Percentiles rank a stretch among this genome's conserved stretches.
These are phyloP conservation scores for Penelope pileata DNA, from an alignment of 2,113 vertebrate genomes.

Conservation along the genomic window DNA sequence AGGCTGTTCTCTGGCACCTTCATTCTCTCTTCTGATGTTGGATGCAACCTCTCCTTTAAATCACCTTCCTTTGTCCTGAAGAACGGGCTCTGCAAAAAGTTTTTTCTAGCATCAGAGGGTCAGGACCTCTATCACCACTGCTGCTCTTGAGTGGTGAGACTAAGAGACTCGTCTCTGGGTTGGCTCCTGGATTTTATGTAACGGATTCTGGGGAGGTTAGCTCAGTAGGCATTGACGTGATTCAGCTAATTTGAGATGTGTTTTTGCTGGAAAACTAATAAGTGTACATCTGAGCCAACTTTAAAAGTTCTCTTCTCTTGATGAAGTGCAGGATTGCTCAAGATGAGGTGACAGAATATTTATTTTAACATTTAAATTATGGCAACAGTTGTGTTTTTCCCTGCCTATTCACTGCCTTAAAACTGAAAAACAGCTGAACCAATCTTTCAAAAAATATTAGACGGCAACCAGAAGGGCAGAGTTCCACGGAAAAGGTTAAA, in stretches of 20 bases:
- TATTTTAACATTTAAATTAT: slow-evolving; percentile 18
- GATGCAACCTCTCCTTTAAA: not conserved
- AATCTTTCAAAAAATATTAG: not conserved
- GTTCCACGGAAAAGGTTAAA: not conserved
- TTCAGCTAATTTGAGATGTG: not conserved
- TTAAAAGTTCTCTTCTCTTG: not conserved
- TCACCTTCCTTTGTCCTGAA: not conserved
- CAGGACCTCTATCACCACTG: not conserved
- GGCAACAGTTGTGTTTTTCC: not conserved
- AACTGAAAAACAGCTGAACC: slow-evolving; percentile 12
- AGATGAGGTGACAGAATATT: slow-evolving; percentile 27
- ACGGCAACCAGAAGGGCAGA: not conserved
- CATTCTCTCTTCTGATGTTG: not conserved
- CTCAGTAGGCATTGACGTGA: not conserved
- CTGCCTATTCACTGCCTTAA: not conserved
- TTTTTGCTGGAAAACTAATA: slow-evolving; percentile 20
- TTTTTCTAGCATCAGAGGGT: not conserved
- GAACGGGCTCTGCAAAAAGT: not conserved
- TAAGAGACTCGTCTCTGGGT: not conserved
- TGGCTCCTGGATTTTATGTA: not conserved
- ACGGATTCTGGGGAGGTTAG: not conserved
- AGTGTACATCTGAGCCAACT: not conserved
- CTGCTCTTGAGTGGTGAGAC: not conserved
- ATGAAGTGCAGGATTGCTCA: not conserved
- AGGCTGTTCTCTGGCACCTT: not conserved